Evolutionary conservation across 2,113 vertebrate genomes (phyloP).

Genomic region (Alexandromys fortis): DNA sequence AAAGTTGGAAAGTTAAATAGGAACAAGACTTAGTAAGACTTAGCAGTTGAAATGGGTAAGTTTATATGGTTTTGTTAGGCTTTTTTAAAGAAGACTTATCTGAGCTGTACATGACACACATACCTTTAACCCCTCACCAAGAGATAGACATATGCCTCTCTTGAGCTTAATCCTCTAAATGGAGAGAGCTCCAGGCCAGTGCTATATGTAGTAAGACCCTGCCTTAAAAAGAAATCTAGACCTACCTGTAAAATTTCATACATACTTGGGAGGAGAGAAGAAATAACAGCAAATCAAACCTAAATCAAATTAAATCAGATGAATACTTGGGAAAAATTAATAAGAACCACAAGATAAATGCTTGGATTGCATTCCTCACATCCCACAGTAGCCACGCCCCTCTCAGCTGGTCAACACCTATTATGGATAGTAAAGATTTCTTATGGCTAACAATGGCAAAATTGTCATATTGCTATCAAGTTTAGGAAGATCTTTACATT

Average conservation of each 20-base stretch:
- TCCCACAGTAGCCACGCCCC: too few relatives aligned
- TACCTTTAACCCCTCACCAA: neutral
- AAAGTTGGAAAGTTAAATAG: neutral
- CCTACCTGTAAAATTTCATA: neutral
- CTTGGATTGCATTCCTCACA: fast-evolving
- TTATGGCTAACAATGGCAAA: neutral
- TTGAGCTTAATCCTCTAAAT: neutral
- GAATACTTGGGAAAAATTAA: neutral
- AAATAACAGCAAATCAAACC: slow-evolving; percentile 26
- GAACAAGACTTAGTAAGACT: neutral
- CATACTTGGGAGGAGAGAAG: neutral
- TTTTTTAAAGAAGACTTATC: neutral
- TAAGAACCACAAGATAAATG: neutral
- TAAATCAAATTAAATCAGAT: neutral
- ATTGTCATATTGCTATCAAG: slow-evolving; percentile 5
- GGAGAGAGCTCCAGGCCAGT: neutral
- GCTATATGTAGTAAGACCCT: neutral
- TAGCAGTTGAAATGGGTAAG: neutral
- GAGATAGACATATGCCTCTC: neutral
- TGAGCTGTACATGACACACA: neutral
- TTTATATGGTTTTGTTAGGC: neutral
- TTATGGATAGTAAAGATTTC: neutral
- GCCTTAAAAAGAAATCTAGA: neutral
- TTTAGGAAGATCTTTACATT: neutral
- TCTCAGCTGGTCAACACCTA: neutral